Evolutionary conservation across 2,797 vertebrate species (phyloP).

Genomic region (Xyrichtys novacula): DNA sequence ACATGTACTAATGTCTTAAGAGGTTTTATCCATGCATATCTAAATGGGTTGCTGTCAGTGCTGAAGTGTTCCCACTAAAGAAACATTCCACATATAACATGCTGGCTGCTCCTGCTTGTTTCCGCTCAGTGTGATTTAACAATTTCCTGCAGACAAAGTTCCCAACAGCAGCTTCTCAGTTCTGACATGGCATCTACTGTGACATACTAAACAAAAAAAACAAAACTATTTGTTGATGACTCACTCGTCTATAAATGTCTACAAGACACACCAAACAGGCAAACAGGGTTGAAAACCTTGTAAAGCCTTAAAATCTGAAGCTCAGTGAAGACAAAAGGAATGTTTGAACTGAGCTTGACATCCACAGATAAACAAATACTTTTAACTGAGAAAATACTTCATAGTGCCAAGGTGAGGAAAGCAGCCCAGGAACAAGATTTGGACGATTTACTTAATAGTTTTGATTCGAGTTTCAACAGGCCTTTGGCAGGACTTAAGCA

Average conservation of each 20-base stretch:
- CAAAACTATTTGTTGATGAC: constrained; percentile 20
- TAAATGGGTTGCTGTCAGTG: constrained; percentile 33
- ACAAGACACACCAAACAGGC: constrained; percentile 7
- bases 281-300: constrained; percentile 7
- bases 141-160: constrained; percentile 48
- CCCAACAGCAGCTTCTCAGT: constrained; percentile 34
- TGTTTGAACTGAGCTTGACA: constrained; percentile 24
- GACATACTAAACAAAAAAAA: constrained; percentile 10
- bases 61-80: constrained; percentile 33
- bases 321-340: constrained; percentile 30
- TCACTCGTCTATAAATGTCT: not conserved
- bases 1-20: constrained; percentile 29
- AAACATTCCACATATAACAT: constrained; percentile 60
- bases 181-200: constrained; percentile 40
- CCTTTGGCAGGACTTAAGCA: constrained; percentile 45
- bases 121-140: constrained; percentile 48
- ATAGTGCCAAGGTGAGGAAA: constrained; percentile 41
- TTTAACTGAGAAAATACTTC: constrained; percentile 24
- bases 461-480: constrained; percentile 53
- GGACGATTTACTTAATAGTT: constrained; percentile 59
- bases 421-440: constrained; percentile 44
- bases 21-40: constrained; percentile 39
- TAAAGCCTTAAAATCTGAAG: constrained; percentile 30
- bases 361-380: constrained; percentile 33
- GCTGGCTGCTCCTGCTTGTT: constrained; percentile 31